Evolutionary conservation across 2,113 vertebrate species (phyloP).

Genomic region (Cricetomys ansorgei): DNA sequence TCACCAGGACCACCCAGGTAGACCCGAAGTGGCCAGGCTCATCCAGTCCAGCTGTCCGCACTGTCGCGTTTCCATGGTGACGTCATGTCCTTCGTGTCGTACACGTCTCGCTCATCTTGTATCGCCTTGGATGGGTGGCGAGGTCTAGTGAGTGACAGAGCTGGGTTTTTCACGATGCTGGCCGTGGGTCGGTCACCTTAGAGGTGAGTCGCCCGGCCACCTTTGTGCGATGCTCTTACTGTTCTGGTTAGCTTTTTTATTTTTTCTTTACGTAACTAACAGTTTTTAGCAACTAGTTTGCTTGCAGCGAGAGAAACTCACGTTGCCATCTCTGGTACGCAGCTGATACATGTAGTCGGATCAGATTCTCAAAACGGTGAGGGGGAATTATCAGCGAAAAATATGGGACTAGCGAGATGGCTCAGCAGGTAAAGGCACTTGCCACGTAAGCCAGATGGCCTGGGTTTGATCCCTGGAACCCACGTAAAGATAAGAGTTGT

Average conservation of each 20-base stretch:
- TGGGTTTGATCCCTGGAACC: neutral
- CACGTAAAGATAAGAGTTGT: neutral
- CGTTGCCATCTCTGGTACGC: neutral
- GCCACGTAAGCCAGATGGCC: neutral
- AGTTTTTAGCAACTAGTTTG: neutral
- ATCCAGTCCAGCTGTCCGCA: neutral
- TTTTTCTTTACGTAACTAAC: neutral
- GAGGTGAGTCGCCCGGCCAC: neutral
- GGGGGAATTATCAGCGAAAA: neutral
- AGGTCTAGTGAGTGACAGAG: conserved; percentile 54
- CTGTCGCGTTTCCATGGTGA: neutral
- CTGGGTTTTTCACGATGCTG: neutral
- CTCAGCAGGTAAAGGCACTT: neutral
- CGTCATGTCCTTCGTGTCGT: conserved; percentile 24
- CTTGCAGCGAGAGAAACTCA: neutral
- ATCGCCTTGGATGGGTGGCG: conserved; percentile 81
- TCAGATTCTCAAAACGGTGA: conserved; percentile 26
- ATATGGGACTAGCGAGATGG: neutral
- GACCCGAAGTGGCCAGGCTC: neutral
- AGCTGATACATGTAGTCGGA: neutral
- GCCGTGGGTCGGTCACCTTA: neutral
- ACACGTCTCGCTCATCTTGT: conserved; percentile 54
- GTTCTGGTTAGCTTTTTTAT: neutral
- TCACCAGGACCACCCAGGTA: neutral
- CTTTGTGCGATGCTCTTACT: neutral